Evolutionary conservation across 1,140 invertebrate genomes (phyloP), one percentile per base, ranked within the genome.

Genomic region (Vanessa atalanta): DNA sequence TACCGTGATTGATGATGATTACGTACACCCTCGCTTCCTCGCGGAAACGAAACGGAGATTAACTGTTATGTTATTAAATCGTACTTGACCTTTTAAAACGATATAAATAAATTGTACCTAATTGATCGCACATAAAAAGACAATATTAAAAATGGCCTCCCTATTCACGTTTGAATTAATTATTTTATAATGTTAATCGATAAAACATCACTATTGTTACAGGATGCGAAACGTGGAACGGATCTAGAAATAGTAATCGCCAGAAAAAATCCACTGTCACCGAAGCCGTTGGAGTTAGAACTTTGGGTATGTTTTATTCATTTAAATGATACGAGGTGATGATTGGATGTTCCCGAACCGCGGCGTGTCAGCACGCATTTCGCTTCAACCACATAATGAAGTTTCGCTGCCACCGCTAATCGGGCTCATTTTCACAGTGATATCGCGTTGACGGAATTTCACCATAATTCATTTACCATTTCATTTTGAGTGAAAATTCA

Each of bases 181-280:
- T 20, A 13, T 57, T 20, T 23, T 57, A 57, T 16, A 15, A 15
- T 51, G n/a, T 48, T 55, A 5, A 50, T 67, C 20, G n/a, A 51
- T n/a, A 14, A 50, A 48, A 50, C 6, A 37, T 57, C 12, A n/a
- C 55, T 66, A 67, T 75, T 84, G 85, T 93, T 93, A 70, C 87
- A 97, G 96, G 95, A 97, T 83, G 95, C 96, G 20, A 96, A 96
- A 87, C 94, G 96, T 53, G 97, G 97, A 48, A 96, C 95, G 16
- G 96, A 97, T 89, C 92, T 98, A 72, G 97, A 97, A 84, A 96
- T 96, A 81, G 94, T 98, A 69, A 95, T 97, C 53, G 96, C 95
- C 1, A 94, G 95, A 83, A 97, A 97, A 78, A 97, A 97, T 93
- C 95, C 95, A 20, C 93, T 95, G 82, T 95, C 95, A 78, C 94